phyloP scores from a whole-genome alignment of 2,797 vertebrate species.

The Semaprochilodus insignis region DNA sequence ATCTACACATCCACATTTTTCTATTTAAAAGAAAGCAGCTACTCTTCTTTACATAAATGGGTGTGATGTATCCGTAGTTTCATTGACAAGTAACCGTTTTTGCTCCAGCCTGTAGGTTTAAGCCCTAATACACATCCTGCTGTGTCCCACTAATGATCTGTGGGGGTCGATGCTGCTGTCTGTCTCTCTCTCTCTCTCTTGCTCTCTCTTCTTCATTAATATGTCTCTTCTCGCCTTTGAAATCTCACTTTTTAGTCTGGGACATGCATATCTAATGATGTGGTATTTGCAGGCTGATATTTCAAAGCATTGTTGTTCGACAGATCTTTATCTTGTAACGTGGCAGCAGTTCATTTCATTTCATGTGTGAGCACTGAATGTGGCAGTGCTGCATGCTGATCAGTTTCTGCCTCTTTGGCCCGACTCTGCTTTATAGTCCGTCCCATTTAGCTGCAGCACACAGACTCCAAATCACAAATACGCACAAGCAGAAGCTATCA shows the following conservation, averaged over 20 bases:
- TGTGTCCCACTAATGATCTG: conserved; percentile 40
- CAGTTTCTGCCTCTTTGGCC: not conserved
- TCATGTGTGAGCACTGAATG: not conserved
- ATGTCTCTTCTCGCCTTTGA: not conserved
- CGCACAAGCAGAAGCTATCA: not conserved
- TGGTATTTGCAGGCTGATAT: conserved; percentile 26
- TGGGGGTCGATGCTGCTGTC: conserved; percentile 16
- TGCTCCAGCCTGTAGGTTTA: conserved; percentile 20
- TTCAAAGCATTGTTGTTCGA: conserved; percentile 48
- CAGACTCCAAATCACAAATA: not conserved
- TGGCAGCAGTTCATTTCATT: not conserved
- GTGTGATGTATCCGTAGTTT: not conserved
- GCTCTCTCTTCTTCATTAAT: conserved; percentile 28
- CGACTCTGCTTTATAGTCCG: not conserved
- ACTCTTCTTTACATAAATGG: not conserved
- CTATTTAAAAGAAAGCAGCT: not conserved
- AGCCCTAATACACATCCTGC: conserved; percentile 23
- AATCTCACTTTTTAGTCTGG: conserved; percentile 29
- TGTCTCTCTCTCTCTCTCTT: not conserved
- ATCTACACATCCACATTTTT: not conserved
- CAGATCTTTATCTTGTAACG: conserved; percentile 35
- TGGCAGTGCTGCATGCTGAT: not conserved
- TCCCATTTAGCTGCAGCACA: not conserved
- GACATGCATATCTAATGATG: conserved; percentile 24
- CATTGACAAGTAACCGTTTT: conserved; percentile 20